Conservation (phyloP, 2,113 vertebrate species). For the Muntiacus muntjak region DNA sequence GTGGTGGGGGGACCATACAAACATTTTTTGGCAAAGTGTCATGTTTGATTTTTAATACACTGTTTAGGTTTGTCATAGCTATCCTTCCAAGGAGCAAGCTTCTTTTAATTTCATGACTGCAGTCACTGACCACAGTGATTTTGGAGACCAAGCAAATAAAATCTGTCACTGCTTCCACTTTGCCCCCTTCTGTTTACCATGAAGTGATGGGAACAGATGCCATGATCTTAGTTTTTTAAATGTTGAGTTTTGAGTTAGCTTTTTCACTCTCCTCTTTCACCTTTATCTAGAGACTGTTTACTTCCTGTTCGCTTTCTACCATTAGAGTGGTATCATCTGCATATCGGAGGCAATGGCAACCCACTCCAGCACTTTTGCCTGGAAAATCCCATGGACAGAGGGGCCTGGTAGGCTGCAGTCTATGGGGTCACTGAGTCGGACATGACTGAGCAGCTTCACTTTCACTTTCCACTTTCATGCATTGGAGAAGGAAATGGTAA, state of each 20-base stretch:
- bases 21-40: neutral
- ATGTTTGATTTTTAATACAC: neutral
- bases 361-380: neutral
- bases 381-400: rapidly evolving
- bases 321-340: neutral
- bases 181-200: neutral
- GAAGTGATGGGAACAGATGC: neutral
- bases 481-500: neutral
- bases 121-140: neutral
- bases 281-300: neutral
- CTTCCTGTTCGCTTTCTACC: neutral
- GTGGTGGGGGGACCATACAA: rapidly evolving
- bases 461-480: neutral
- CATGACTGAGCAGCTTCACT: neutral
- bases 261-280: neutral
- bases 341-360: neutral
- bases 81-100: neutral
- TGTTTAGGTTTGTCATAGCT: neutral
- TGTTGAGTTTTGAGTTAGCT: neutral
- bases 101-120: neutral
- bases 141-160: neutral
- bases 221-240: neutral
- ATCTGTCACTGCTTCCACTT: neutral
- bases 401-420: neutral
- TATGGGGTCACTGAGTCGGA: rapidly evolving